Evolutionary conservation across 1,140 invertebrate species (phyloP).

Genomic region (Artemia franciscana): DNA sequence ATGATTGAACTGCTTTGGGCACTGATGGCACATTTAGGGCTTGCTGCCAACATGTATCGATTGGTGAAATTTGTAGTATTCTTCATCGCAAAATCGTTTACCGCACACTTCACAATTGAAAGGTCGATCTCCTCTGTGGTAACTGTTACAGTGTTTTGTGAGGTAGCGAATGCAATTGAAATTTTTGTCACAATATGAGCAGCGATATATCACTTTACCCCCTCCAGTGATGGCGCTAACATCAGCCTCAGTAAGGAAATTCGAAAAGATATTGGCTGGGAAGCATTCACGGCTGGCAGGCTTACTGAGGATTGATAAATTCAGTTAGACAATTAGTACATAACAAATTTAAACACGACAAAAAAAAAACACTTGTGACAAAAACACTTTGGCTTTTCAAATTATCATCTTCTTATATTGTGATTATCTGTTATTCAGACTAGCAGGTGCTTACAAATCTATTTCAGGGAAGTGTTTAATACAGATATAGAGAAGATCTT

Average conservation of each 20-base stretch:
- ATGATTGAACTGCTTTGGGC: conserved; percentile 69
- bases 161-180: conserved; percentile 68
- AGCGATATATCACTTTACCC: conserved; percentile 33
- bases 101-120: conserved; percentile 61
- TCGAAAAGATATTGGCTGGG: neutral
- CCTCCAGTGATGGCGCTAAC: conserved; percentile 16
- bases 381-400: too few relatives aligned
- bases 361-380: neutral
- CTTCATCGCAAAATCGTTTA: conserved; percentile 45
- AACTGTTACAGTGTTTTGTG: conserved; percentile 64
- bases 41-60: conserved; percentile 56
- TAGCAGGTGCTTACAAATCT: too few relatives aligned
- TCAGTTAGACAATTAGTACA: neutral
- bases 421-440: too few relatives aligned
- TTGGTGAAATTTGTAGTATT: conserved; percentile 30
- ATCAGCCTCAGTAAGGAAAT: conserved; percentile 5
- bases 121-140: conserved; percentile 59
- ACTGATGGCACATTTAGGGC: conserved; percentile 64
- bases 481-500: too few relatives aligned
- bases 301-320: neutral
- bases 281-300: neutral
- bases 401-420: too few relatives aligned
- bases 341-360: neutral
- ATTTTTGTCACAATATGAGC: conserved; percentile 52
- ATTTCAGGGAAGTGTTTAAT: too few relatives aligned